Conservation (phyloP, 2,888 invertebrate species). For the Xestia c-nigrum region DNA sequence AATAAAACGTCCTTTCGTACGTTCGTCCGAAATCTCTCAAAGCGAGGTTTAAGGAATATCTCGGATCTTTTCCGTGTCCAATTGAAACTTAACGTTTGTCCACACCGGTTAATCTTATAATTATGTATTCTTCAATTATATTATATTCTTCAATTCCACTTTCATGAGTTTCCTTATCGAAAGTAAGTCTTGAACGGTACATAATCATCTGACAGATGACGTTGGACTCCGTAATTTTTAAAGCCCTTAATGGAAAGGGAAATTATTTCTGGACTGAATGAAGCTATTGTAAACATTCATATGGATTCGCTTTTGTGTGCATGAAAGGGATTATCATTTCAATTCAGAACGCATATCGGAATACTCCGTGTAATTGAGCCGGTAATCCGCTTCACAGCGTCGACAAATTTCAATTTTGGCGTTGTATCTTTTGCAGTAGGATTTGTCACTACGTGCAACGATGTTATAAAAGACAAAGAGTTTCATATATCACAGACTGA, state of each 20-base stretch:
- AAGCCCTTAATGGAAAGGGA: constrained; percentile 8
- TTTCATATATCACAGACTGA: not conserved
- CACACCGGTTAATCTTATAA: not conserved
- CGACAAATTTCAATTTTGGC: constrained; percentile 10
- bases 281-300: constrained; percentile 10
- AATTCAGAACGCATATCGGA: constrained; percentile 16
- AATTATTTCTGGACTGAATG: not conserved
- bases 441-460: not conserved
- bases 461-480: not conserved
- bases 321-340: constrained; percentile 23
- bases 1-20: constrained; percentile 37
- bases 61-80: constrained; percentile 35
- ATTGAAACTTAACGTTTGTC: constrained; percentile 36
- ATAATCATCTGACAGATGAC: constrained; percentile 16
- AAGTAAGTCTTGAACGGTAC: constrained; percentile 6
- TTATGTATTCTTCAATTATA: constrained; percentile 56
- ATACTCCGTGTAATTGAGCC: constrained; percentile 35
- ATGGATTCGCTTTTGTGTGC: constrained; percentile 32
- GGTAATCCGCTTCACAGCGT: constrained; percentile 20
- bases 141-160: constrained; percentile 10
- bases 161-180: constrained; percentile 15
- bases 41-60: constrained; percentile 23
- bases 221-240: not conserved
- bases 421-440: not conserved
- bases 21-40: constrained; percentile 14